phyloP scores from a whole-genome alignment of 2,113 vertebrate species.

The Callionymus lyra region DNA sequence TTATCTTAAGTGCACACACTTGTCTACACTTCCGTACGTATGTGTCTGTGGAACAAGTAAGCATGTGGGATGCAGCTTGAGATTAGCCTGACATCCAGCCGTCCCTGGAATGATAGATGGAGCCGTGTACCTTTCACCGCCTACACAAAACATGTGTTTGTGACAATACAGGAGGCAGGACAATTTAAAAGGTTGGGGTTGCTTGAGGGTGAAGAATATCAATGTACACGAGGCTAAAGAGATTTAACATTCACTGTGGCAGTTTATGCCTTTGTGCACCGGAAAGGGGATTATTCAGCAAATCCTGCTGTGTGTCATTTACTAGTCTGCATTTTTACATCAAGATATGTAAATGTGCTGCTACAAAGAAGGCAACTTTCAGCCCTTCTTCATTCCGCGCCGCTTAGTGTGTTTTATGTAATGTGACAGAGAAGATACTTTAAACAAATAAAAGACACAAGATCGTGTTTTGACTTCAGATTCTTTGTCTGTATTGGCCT shows the following conservation, averaged over 20 bases:
- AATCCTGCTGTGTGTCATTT: conserved; percentile 51
- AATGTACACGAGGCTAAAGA: conserved; percentile 37
- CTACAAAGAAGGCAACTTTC: conserved; percentile 10
- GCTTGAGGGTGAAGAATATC: conserved; percentile 36
- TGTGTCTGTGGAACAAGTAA: conserved; percentile 21
- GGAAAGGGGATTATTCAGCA: conserved; percentile 54
- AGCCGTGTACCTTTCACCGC: conserved; percentile 34
- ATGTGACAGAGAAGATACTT: conserved; percentile 7
- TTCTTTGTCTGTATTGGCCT: neutral
- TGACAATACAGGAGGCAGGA: conserved; percentile 46
- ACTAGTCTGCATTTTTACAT: conserved; percentile 41
- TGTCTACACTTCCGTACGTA: conserved; percentile 6
- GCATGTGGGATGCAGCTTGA: conserved; percentile 16
- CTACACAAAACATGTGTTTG: conserved; percentile 52
- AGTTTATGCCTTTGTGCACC: conserved; percentile 50
- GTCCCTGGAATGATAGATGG: conserved; percentile 47
- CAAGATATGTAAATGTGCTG: conserved; percentile 37
- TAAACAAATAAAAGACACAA: neutral
- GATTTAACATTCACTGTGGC: conserved; percentile 52
- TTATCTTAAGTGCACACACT: conserved; percentile 16
- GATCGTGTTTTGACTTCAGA: conserved; percentile 1
- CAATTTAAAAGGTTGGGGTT: conserved; percentile 29
- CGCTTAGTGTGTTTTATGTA: conserved; percentile 9
- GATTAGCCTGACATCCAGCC: conserved; percentile 30
- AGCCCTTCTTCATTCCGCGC: conserved; percentile 6